These are phyloP conservation scores for Peromyscus maniculatus DNA, from an alignment of 2,113 vertebrate species.

Conservation along the genomic window DNA sequence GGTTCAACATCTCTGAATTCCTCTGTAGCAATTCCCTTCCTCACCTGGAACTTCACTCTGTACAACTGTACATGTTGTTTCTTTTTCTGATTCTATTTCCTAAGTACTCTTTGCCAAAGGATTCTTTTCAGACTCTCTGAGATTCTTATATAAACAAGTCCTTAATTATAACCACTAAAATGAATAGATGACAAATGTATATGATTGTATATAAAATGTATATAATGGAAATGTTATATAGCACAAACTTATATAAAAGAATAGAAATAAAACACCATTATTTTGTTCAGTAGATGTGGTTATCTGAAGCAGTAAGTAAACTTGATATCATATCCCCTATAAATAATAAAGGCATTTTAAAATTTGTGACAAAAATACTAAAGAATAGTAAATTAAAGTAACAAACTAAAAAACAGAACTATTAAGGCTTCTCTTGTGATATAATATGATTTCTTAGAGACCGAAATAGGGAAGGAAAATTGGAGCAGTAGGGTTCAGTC, in stretches of 20 bases:
- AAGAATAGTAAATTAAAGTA: neutral
- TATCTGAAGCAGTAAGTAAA: neutral
- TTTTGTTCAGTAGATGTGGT: neutral
- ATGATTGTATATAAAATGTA: neutral
- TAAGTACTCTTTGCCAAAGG: neutral
- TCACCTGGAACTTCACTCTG: too few species aligned
- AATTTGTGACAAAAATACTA: neutral
- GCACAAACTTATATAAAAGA: neutral
- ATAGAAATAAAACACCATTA: conserved; percentile 32
- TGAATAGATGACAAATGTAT: neutral
- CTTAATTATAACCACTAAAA: neutral
- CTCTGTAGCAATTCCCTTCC: neutral
- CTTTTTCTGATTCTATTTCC: conserved; percentile 4
- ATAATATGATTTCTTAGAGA: neutral
- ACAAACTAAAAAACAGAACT: neutral
- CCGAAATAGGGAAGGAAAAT: neutral
- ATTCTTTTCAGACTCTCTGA: neutral
- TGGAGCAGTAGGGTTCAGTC: neutral
- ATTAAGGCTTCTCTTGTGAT: neutral
- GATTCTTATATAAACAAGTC: neutral
- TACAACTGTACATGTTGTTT: neutral
- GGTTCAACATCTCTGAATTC: neutral
- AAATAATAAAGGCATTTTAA: neutral
- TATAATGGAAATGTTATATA: neutral
- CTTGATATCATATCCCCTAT: neutral